Conservation (phyloP, 2,113 vertebrate species). For the Hippolais icterina region DNA sequence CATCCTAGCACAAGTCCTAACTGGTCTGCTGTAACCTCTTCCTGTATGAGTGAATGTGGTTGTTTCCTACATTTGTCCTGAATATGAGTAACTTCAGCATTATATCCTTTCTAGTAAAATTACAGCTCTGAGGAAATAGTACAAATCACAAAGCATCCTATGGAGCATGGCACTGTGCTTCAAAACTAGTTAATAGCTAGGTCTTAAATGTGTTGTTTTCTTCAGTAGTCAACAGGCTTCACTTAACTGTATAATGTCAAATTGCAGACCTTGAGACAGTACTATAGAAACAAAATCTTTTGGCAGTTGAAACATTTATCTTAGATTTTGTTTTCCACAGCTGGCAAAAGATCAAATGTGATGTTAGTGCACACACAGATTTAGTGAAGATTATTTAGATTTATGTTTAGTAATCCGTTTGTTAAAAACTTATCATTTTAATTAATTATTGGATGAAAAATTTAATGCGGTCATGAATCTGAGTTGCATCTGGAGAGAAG, state of each 20-base stretch:
- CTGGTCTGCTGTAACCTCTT: not conserved
- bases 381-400: not conserved
- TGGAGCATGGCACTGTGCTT: not conserved
- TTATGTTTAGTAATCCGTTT: not conserved
- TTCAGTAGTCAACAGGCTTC: not conserved
- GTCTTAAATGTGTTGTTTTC: not conserved
- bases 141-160: not conserved
- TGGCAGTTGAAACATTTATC: not conserved
- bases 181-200: not conserved
- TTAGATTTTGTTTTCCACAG: not conserved
- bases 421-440: not conserved
- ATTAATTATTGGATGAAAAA: conserved; percentile 5
- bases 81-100: not conserved
- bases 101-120: not conserved
- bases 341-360: not conserved
- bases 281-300: not conserved
- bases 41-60: not conserved
- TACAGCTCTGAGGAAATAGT: not conserved
- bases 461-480: not conserved
- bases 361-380: not conserved
- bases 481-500: not conserved
- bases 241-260: not conserved
- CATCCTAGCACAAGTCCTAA: not conserved
- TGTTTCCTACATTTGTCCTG: not conserved
- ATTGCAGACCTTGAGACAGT: not conserved